Conservation (phyloP, 37 sponge, comb jelly and placozoan species). For the Geodia barretti region DNA sequence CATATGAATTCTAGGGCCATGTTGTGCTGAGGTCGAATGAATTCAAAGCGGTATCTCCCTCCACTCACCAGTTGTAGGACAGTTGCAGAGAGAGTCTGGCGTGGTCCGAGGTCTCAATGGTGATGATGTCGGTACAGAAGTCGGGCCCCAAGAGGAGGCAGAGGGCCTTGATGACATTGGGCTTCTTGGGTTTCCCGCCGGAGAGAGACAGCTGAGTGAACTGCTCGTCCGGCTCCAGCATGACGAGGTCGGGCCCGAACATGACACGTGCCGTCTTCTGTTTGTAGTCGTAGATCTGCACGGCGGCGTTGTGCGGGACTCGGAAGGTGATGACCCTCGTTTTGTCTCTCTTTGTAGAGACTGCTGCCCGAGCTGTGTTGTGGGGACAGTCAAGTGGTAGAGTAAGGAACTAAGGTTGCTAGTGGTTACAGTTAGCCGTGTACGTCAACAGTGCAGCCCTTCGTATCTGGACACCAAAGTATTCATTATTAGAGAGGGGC, state of each 20-base stretch:
- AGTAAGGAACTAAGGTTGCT: too few species aligned
- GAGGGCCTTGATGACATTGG: conserved; percentile 96
- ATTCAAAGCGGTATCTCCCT: neutral
- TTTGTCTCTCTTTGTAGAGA: conserved; percentile 83
- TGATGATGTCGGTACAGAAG: conserved; percentile 99
- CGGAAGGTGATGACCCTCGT: conserved; percentile 94
- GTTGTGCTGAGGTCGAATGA: too few species aligned
- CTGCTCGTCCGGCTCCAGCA: conserved; percentile 99
- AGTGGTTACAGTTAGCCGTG: too few species aligned
- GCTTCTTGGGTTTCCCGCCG: conserved; percentile 99
- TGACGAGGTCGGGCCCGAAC: conserved; percentile 98
- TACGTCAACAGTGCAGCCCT: too few species aligned
- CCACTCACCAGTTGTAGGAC: conserved; percentile 94
- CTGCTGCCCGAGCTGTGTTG: conserved; percentile 56
- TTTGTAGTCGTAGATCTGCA: conserved; percentile 99
- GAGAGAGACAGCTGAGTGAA: conserved; percentile 99
- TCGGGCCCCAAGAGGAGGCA: conserved; percentile 99
- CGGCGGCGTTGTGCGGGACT: conserved; percentile 99
- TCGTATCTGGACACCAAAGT: too few species aligned
- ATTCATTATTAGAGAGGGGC: too few species aligned
- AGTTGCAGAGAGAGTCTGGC: conserved; percentile 96
- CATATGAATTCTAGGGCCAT: neutral
- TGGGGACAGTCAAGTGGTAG: too few species aligned
- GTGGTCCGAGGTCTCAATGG: conserved; percentile 98
- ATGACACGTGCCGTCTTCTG: conserved; percentile 98